These are phyloP conservation scores for Pica pica DNA, from an alignment of 2,113 vertebrate species.

Conservation along the genomic window DNA sequence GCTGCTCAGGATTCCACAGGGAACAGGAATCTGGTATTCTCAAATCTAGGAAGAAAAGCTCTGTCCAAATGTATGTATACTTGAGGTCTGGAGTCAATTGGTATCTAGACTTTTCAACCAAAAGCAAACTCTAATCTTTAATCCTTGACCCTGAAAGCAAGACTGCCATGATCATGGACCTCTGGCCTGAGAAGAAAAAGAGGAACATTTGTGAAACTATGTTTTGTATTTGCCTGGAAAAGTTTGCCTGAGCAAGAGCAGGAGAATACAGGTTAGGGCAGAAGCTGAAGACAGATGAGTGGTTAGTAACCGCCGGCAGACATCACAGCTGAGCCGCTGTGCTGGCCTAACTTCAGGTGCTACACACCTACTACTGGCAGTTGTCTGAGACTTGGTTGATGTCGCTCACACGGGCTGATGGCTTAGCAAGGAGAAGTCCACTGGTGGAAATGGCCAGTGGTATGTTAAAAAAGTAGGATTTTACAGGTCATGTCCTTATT, in stretches of 20 bases:
- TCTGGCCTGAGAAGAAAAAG: neutral
- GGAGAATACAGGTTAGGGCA: neutral
- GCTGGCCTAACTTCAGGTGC: neutral
- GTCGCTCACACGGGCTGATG: neutral
- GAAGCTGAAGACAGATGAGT: neutral
- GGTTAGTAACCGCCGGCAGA: neutral
- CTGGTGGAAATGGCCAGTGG: neutral
- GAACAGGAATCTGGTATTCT: neutral
- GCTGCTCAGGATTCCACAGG: neutral
- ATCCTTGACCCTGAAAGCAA: neutral
- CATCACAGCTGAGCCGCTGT: neutral
- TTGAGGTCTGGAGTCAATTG: neutral
- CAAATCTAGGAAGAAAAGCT: neutral
- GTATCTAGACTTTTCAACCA: neutral
- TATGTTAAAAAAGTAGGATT: neutral
- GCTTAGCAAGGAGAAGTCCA: neutral
- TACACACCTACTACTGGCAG: neutral
- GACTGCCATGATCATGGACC: neutral
- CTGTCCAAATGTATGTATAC: neutral
- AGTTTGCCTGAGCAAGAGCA: neutral
- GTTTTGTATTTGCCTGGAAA: neutral
- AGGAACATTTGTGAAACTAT: neutral
- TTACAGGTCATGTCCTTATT: neutral
- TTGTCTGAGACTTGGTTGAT: neutral
- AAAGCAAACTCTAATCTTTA: neutral